Base-by-base conservation (phyloP, 1,140 invertebrate species). In the Macrotrachela quadricornifera region DNA sequence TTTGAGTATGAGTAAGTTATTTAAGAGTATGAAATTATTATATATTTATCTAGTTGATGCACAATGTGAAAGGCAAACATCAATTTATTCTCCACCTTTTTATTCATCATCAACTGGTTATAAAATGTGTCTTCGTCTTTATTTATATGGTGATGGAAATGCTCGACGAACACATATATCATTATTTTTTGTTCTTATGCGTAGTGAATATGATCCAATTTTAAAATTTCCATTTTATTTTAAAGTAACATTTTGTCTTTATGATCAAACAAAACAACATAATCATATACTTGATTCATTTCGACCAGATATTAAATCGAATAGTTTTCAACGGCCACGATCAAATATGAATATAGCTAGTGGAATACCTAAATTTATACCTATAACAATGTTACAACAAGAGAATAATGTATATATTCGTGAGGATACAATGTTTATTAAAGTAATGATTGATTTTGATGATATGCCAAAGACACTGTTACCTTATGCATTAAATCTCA, bases 61-160 rank as follows among this genome's bases (percentile, higher is more conserved):
- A 0, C 57, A 58, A 2, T 56, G 55, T 36, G 63, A 63, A 11
- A 55, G 58, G 13, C 62, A 60, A 0, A 46, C 61, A 4, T 64
- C 62, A 9, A 44, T 66, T 18, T 68, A 64, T 51, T 64, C 62
- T 16, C 64, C 65, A 50, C 66, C 66, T 9, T 68, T 69, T 55
- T 68, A 66, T 48, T 63, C 64, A 0, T 40, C 37, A 10, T 36
- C 42, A 14, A 63, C 58, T 52, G 64, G 67, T 9, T 69, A 69
- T 56, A 57, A 56, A 50, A 55, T 57, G 50, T 51, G 49, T 18
- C 14, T 42, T 9, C 40, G 49, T 10, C 14, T 57, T 15, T 51
- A 48, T 38, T 38, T 51, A n/a, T 51, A 57, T 51, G 57, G 57
- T 10, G 54, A 55, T 21, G 52, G 48, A 18, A 49, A 43, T 30